Evolutionary conservation across 2,797 vertebrate species (phyloP).

Genomic region (Acanthurus leucopareius): DNA sequence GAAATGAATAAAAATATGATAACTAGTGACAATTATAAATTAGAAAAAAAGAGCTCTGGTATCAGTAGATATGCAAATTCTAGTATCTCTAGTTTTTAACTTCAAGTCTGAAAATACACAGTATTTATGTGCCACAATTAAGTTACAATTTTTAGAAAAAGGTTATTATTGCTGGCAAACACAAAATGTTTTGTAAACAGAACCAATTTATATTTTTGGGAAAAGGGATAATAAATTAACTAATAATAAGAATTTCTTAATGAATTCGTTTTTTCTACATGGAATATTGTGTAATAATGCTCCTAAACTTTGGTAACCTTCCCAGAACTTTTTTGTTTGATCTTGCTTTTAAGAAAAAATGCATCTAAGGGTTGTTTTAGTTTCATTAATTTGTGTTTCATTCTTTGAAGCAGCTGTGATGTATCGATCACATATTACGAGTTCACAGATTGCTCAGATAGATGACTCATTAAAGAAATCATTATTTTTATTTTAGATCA

Average conservation of each 20-base stretch:
- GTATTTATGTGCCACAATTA: not conserved
- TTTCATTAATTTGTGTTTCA: not conserved
- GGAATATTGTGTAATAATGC: not conserved
- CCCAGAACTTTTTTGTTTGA: not conserved
- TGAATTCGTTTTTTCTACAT: not conserved
- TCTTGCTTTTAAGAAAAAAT: not conserved
- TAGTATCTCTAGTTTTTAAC: too few species aligned
- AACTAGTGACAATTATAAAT: too few species aligned
- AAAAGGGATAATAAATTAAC: not conserved
- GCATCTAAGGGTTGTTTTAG: not conserved
- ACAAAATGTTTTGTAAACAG: too few species aligned
- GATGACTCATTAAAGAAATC: not conserved
- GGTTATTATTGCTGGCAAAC: too few species aligned
- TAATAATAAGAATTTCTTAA: not conserved
- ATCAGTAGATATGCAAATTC: too few species aligned
- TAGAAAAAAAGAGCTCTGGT: too few species aligned
- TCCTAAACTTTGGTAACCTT: not conserved
- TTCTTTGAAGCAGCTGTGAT: not conserved
- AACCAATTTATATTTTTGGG: too few species aligned
- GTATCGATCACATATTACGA: not conserved
- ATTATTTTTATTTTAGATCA: constrained; percentile 13
- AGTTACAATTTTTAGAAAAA: not conserved
- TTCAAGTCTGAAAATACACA: not conserved
- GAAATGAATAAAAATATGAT: too few species aligned
- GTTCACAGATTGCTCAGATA: not conserved